These are phyloP conservation scores for Gymnopithys bicolor DNA, from an alignment of 2,797 vertebrate genomes.

Conservation along the genomic window DNA sequence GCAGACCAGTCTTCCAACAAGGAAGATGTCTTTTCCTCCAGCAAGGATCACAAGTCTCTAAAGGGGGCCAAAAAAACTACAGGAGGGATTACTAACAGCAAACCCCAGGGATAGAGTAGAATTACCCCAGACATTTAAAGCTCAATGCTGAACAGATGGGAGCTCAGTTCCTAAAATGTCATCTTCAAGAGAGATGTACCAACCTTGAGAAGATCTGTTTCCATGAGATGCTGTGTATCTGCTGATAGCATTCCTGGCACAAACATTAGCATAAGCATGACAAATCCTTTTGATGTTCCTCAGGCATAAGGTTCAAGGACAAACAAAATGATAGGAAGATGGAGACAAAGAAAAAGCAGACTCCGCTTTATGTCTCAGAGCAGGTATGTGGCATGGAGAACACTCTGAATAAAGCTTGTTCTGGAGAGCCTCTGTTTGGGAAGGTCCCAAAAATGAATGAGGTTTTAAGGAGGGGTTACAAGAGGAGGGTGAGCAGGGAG, in stretches of 20 bases:
- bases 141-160: background rate
- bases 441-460: slow-evolving; percentile 30
- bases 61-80: background rate
- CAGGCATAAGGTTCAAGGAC: background rate
- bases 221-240: rapidly evolving
- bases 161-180: background rate
- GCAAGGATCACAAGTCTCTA: background rate
- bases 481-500: slow-evolving; percentile 6
- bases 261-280: background rate
- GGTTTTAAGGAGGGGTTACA: slow-evolving; percentile 45
- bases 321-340: background rate
- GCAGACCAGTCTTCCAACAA: background rate
- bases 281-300: background rate
- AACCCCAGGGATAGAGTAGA: background rate
- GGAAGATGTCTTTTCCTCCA: background rate
- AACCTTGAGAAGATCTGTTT: background rate
- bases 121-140: background rate
- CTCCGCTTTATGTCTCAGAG: background rate
- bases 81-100: background rate
- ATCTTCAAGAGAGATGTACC: background rate
- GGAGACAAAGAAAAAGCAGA: background rate
- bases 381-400: background rate
- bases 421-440: background rate
- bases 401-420: rapidly evolving
- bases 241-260: rapidly evolving